Evolutionary conservation across 1,140 invertebrate genomes (phyloP), one percentile per base, ranked within the genome.

Genomic region (Euborellia annulipes): DNA sequence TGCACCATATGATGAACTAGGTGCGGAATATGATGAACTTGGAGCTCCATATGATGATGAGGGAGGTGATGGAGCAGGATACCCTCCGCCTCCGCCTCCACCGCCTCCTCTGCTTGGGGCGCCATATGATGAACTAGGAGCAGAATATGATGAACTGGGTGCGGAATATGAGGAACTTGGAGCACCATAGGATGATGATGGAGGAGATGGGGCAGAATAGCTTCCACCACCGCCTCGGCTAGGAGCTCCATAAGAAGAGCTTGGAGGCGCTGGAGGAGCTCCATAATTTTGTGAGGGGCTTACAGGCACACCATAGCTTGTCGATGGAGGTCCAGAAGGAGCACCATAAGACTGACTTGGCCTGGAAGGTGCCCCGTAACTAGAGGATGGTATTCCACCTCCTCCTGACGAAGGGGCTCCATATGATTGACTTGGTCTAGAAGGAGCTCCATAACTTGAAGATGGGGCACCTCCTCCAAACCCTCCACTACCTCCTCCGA

Each of bases 201-300:
- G 23, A 27, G 23, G 4, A 27, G 23, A 11, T 27, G 4, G 23
- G 23, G 23, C 4, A 27, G 4, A 27, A 1, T 49, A 67, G 57
- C 63, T 30, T 42, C 14, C 19, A 22, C 27, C 37, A 36, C 23
- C 23, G 40, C 50, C 63, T 20, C 64, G 58, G 34, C 66, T 48
- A n/a, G 54, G 57, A n/a, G 64, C 66, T 14, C 64, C 65, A 44
- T 72, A 71, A 39, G 60, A 66, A 1, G 60, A 60, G 48, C 63
- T 54, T 53, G 64, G 61, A 34, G 61, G 58, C 38, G 54, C 48
- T 18, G 43, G 43, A n/a, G 43, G 47, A 17, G 44, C 50, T 19
- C 40, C 43, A 36, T 48, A 48, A 11, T 18, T 34, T 8, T 34
- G 40, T 3, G 36, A 37, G 16, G 39, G 43, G 11, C 18, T 20